These are phyloP conservation scores for Periophthalmus modestus DNA, from an alignment of 2,113 vertebrate species.

Conservation along the genomic window DNA sequence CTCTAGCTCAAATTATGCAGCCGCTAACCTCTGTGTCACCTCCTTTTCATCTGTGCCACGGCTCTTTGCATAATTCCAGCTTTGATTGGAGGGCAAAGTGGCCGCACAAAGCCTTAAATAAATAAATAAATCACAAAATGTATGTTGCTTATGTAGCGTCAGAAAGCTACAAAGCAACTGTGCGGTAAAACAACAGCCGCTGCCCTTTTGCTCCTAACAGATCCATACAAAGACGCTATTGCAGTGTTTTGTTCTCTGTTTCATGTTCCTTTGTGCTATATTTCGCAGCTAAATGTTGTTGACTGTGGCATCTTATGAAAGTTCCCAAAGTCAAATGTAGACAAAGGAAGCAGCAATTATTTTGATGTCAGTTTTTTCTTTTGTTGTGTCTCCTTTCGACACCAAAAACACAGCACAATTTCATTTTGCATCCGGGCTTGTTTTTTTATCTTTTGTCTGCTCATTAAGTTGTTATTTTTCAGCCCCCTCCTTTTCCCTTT, in stretches of 20 bases:
- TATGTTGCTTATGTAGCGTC: conserved; percentile 13
- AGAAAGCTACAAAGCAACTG: conserved; percentile 16
- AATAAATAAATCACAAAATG: conserved; percentile 2
- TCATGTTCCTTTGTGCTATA: conserved; percentile 6
- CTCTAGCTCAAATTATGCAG: conserved; percentile 3
- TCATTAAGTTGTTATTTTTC: conserved; percentile 41
- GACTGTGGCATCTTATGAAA: conserved; percentile 30
- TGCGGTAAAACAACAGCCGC: conserved; percentile 9
- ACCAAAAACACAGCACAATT: conserved; percentile 18
- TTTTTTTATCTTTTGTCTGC: conserved; percentile 46
- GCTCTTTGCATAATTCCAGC: conserved; percentile 5
- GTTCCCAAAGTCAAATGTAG: conserved; percentile 38
- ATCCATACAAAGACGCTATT: conserved; percentile 29
- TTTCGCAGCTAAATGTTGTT: conserved; percentile 14
- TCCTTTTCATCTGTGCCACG: conserved; percentile 15
- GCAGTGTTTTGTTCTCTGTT: conserved; percentile 1
- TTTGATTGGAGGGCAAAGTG: conserved; percentile 8
- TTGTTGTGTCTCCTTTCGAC: conserved; percentile 38
- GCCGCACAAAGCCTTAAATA: conserved; percentile 12
- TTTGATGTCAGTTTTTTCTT: conserved; percentile 27
- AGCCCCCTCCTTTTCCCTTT: background rate
- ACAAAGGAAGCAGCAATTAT: conserved; percentile 32
- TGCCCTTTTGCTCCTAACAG: conserved; percentile 25
- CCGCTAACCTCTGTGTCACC: background rate
- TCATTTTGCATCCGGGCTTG: background rate